Base-by-base conservation (phyloP, 2,888 invertebrate species). In the Conus canariensis region DNA sequence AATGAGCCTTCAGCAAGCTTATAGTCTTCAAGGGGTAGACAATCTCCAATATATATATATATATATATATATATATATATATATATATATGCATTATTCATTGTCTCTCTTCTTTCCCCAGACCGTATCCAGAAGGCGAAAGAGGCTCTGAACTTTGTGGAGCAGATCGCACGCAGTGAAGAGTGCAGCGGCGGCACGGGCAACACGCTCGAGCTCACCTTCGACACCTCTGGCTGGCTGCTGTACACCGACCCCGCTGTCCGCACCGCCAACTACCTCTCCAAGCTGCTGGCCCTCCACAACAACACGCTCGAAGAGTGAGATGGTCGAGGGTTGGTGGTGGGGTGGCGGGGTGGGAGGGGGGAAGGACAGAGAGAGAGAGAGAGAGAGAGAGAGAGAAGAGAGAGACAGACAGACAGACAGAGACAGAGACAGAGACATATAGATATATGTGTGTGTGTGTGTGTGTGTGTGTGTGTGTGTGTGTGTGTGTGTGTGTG, bases 261-360 rank as follows among this genome's bases (percentile, higher is more conserved):
- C 85, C 93, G 93, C 85, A 95, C 95, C 22, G 94, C 95, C n/a
- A 95, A 95, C 91, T 92, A 95, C 22, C 93, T 95, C 22, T 93
- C 94, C 25, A 91, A 94, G 85, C 91, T 94, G 4, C 85, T 94
- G 9, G 91, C 91, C 22, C 59, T 90, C 30, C 92, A 93, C 59
- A 89, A 91, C 87, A 93, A 92, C 4, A 91, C 90, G 0, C 88
- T 94, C 80, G 91, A 93, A 86, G 64, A 91, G 87, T 87, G n/a
- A 70, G 45, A 45, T n/a, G 45, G 45, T 4, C 45, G 45, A 45
- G 45, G 4, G 45, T 45, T 45, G 45, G 45, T 3, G 4, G 45
- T 1, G 45, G 45, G 45, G 45, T 30, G 30, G 45, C 4, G 45
- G 45, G 45, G 45, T 2, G 45, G 2, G 45, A 45, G 45, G 45